A percentile compares a stretch with the other conserved stretches of the same genome.
phyloP scores from a whole-genome alignment of 2,888 invertebrate genomes.

The Athalia cordata region DNA sequence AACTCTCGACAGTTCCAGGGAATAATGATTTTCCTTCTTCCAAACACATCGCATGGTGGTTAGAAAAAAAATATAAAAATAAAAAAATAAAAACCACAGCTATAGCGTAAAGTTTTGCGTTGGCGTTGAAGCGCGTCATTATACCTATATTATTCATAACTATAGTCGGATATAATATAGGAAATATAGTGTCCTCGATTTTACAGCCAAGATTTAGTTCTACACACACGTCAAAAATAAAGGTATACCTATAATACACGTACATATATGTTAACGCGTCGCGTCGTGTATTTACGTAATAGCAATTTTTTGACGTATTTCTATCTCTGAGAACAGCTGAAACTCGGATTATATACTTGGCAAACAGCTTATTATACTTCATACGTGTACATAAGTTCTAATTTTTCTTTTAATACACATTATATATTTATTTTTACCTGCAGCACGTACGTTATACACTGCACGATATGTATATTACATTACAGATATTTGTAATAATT shows the following conservation, averaged over 20 bases:
- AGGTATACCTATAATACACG: no score
- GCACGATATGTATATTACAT: not conserved
- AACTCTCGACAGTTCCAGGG: not conserved
- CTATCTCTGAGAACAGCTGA: constrained; percentile 7
- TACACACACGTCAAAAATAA: constrained; percentile 2
- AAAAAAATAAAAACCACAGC: not conserved
- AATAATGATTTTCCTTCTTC: not conserved
- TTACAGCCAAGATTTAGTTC: constrained; percentile 30
- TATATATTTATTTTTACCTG: not conserved
- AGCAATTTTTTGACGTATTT: constrained; percentile 12
- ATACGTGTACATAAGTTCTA: not conserved
- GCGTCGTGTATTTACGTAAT: not conserved
- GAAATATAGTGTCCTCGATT: constrained; percentile 20
- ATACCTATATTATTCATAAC: not conserved
- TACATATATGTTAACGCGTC: no score
- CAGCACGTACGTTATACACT: not conserved
- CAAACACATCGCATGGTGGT: not conserved
- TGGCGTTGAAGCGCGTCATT: constrained; percentile 17
- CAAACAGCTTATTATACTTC: not conserved
- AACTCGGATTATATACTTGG: not conserved
- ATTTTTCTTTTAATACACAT: constrained; percentile 7
- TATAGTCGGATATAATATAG: not conserved
- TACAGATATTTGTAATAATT: not conserved
- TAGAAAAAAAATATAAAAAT: not conserved
- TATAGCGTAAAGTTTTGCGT: not conserved